Percentiles rank a stretch among this genome's conserved stretches.
Conservation (phyloP, 2,113 vertebrate genomes). For the Nanorana parkeri region DNA sequence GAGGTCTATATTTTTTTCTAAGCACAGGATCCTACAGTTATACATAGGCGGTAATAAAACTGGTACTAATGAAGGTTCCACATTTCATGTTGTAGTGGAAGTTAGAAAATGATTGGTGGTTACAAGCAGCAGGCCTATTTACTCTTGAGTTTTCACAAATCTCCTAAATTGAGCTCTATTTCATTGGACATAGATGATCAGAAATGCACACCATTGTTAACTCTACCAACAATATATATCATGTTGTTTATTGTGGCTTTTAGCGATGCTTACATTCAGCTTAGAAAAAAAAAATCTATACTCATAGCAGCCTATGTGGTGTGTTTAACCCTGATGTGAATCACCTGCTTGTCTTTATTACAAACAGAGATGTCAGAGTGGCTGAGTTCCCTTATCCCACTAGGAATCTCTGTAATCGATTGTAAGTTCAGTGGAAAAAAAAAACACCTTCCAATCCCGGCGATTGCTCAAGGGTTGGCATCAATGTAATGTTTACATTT, state of each 20-base stretch:
- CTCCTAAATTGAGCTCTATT: too few species aligned
- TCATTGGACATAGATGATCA: too few species aligned
- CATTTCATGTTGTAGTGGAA: too few species aligned
- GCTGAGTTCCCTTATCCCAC: conserved; percentile 14
- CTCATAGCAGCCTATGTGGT: conserved; percentile 12
- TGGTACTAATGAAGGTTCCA: too few species aligned
- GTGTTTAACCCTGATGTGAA: conserved; percentile 45
- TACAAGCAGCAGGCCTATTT: too few species aligned
- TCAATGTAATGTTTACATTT: conserved; percentile 43
- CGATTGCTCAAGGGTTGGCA: background rate
- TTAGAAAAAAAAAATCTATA: conserved; percentile 26
- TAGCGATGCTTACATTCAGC: background rate
- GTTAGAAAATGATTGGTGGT: too few species aligned
- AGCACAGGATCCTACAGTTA: too few species aligned
- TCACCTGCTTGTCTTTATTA: conserved; percentile 38
- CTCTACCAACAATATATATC: background rate
- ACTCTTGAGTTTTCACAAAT: too few species aligned
- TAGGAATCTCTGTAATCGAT: conserved; percentile 35
- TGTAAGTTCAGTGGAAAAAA: conserved; percentile 1
- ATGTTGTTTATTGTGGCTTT: background rate
- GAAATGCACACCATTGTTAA: too few species aligned
- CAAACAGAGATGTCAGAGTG: conserved; percentile 10
- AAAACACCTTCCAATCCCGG: conserved; percentile 1
- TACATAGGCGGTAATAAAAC: too few species aligned
- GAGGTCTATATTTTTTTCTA: too few species aligned